Evolutionary conservation across 2,113 vertebrate species (phyloP).

Genomic region (Melanocharis versteri): DNA sequence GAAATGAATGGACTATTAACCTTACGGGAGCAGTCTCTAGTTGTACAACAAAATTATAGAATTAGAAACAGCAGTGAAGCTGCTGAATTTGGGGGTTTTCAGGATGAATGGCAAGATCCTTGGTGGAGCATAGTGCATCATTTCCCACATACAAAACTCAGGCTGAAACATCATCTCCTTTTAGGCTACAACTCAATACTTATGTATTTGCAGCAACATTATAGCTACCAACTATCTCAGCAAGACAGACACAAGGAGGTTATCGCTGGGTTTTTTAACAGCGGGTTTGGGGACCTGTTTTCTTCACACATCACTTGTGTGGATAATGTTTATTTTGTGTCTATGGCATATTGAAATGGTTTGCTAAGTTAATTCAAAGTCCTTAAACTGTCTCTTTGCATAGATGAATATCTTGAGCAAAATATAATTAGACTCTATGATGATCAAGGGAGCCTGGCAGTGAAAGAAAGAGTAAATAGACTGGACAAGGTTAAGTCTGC

Average conservation of each 20-base stretch:
- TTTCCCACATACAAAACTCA: neutral
- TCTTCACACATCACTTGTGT: neutral
- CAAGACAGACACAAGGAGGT: neutral
- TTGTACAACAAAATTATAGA: neutral
- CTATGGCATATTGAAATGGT: neutral
- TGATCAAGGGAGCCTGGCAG: neutral
- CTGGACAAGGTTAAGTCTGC: neutral
- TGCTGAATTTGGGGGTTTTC: neutral
- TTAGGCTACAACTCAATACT: neutral
- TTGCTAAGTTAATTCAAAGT: neutral
- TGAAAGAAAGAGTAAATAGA: neutral
- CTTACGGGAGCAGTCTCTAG: neutral
- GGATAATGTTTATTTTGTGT: neutral
- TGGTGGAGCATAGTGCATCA: neutral
- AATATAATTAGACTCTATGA: neutral
- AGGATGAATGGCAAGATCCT: neutral
- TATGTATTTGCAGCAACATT: neutral
- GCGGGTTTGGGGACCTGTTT: neutral
- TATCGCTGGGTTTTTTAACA: neutral
- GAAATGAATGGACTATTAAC: neutral
- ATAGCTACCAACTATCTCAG: neutral
- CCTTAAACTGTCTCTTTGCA: neutral
- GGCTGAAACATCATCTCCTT: neutral
- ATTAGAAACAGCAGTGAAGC: neutral
- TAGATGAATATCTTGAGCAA: neutral